phyloP scores from a whole-genome alignment of 2,113 vertebrate species.

The Platichthys stellatus region DNA sequence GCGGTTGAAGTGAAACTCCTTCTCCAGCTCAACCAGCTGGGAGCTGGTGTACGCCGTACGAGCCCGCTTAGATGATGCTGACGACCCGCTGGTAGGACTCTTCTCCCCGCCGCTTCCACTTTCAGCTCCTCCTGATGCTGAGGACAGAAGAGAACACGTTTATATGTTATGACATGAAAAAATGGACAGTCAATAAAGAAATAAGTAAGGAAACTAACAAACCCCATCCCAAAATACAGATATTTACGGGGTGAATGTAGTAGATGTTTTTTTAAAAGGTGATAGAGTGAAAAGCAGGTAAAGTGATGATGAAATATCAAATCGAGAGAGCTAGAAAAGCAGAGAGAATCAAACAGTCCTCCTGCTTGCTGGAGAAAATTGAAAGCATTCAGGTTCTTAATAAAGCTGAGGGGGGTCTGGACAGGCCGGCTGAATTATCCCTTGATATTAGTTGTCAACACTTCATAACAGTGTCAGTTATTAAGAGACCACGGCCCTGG shows the following conservation, averaged over 20 bases:
- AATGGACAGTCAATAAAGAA: background rate
- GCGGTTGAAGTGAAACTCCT: constrained; percentile 96
- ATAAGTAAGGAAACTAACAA: background rate
- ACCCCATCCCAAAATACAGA: background rate
- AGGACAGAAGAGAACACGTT: background rate
- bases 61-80: constrained; percentile 96
- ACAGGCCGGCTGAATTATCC: constrained; percentile 73
- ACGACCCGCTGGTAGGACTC: constrained; percentile 89
- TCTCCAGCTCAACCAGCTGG: constrained; percentile 90
- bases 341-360: constrained; percentile 85
- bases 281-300: background rate
- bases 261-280: background rate
- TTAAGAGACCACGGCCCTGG: constrained; percentile 91
- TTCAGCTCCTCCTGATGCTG: constrained; percentile 81
- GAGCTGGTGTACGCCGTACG: constrained; percentile 97
- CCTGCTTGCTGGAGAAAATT: constrained; percentile 86
- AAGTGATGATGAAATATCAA: background rate
- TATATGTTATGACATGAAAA: background rate
- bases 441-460: constrained; percentile 90
- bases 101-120: constrained; percentile 92
- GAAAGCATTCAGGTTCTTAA: constrained; percentile 91
- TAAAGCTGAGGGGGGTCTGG: constrained; percentile 86
- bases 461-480: constrained; percentile 98
- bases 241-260: background rate
- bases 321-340: background rate